Conservation (phyloP, 1,140 invertebrate species). For the Solen grandis region DNA sequence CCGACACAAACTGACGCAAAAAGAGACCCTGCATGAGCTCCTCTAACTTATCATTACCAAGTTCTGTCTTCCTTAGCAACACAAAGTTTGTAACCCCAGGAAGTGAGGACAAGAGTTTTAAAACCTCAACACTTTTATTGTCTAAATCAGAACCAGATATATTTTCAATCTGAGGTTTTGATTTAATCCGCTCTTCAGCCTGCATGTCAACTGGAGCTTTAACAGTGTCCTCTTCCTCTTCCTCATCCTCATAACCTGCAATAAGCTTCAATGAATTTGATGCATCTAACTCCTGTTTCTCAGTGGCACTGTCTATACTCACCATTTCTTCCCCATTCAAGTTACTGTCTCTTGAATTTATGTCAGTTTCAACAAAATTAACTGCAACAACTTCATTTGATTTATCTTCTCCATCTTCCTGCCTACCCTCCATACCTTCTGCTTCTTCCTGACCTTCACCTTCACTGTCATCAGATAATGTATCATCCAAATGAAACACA, state of each 20-base stretch:
- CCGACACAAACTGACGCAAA: slow-evolving; percentile 4
- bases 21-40: slow-evolving; percentile 11
- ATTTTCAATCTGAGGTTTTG: background rate
- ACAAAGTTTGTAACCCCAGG: slow-evolving; percentile 36
- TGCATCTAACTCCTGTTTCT: background rate
- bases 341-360: no score
- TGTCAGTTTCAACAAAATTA: background rate
- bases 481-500: slow-evolving; percentile 44
- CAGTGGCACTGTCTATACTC: background rate
- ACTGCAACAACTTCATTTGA: background rate
- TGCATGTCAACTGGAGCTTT: background rate
- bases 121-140: slow-evolving; percentile 34
- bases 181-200: background rate
- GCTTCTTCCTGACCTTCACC: background rate
- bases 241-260: background rate
- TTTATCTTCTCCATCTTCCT: background rate
- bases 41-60: slow-evolving; percentile 4
- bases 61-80: slow-evolving; percentile 30
- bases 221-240: background rate
- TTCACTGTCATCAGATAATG: slow-evolving; percentile 2
- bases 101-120: background rate
- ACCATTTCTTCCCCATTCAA: background rate
- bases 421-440: background rate
- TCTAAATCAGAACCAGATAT: no score
- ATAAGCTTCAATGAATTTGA: background rate